These are phyloP conservation scores for Bibio marci DNA, from an alignment of 2,888 invertebrate species.

Conservation along the genomic window DNA sequence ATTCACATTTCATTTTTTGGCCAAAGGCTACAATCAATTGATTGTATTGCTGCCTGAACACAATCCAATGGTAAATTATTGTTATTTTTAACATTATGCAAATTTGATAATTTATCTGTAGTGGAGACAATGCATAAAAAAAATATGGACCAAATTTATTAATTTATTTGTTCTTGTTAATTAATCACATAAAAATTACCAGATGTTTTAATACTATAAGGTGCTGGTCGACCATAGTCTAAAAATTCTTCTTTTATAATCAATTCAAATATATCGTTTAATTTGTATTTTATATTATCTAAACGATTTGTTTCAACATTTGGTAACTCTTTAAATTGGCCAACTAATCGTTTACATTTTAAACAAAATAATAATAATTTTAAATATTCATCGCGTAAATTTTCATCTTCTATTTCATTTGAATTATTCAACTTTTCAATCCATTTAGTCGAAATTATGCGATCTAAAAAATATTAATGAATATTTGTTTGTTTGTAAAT, in stretches of 20 bases:
- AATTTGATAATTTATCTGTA: no score
- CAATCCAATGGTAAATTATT: no score
- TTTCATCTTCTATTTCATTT: not conserved
- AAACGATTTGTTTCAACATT: no score
- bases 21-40: no score
- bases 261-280: no score
- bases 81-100: no score
- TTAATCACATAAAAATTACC: constrained; percentile 29
- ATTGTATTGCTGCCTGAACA: no score
- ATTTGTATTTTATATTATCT: no score
- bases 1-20: no score
- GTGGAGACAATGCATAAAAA: constrained; percentile 31
- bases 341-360: constrained; percentile 25
- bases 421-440: not conserved
- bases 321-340: constrained; percentile 28
- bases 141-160: constrained; percentile 32
- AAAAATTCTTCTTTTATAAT: no score
- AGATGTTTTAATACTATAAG: no score
- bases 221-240: no score
- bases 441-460: not conserved
- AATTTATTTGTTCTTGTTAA: constrained; percentile 27
- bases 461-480: not conserved
- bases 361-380: constrained; percentile 30
- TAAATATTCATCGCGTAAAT: constrained; percentile 17
- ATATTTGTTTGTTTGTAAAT: not conserved